Percentiles rank a stretch among this genome's conserved stretches.
Conservation (phyloP, 2,797 vertebrate genomes). For the Diglossa cyanea region DNA sequence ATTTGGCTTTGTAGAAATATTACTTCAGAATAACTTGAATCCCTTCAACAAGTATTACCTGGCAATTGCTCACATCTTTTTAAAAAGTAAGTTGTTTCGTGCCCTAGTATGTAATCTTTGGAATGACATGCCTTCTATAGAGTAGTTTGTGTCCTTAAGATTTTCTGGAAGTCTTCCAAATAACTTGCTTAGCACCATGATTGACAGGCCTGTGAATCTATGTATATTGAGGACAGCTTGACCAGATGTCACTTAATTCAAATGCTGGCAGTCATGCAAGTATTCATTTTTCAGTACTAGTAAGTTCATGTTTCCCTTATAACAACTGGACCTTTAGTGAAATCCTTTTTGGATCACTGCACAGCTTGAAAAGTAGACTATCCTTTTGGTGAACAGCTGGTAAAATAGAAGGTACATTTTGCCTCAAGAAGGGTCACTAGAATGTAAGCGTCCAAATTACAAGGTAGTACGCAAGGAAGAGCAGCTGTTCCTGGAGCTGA, state of each 20-base stretch:
- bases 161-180: background rate
- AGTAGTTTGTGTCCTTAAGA: background rate
- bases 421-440: background rate
- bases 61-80: background rate
- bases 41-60: background rate
- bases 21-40: background rate
- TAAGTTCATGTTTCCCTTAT: background rate
- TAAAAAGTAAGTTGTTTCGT: background rate
- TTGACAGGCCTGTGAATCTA: background rate
- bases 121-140: background rate
- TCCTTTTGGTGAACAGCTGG: background rate
- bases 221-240: background rate
- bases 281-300: background rate
- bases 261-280: background rate
- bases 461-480: background rate
- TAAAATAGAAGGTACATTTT: background rate
- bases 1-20: background rate
- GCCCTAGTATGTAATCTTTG: background rate
- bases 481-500: background rate
- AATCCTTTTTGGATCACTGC: background rate
- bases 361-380: background rate
- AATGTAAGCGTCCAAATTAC: background rate
- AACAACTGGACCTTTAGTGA: background rate
- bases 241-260: constrained; percentile 14
- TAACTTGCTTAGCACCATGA: background rate